A percentile compares a stretch with the other conserved stretches of the same genome.
Evolutionary conservation across 2,113 vertebrate species (phyloP).

Genomic region (Chaetorhynchus papuensis): DNA sequence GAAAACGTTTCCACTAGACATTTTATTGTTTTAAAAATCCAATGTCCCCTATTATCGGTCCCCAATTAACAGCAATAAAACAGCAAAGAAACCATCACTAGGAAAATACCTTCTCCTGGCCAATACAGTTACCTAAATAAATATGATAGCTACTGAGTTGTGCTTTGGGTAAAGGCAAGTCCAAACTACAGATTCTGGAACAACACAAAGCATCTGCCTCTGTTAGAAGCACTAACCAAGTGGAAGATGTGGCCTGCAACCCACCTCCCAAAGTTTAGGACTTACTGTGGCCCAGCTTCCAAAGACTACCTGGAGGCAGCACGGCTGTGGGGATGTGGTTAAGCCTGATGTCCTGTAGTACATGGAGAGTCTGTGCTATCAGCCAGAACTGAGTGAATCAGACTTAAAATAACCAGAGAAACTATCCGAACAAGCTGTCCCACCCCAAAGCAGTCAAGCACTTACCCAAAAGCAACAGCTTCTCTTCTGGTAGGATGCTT

Average conservation of each 20-base stretch:
- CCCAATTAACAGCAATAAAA: neutral
- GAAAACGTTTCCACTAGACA: neutral
- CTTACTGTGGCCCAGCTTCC: neutral
- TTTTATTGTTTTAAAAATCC: neutral
- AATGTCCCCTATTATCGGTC: neutral
- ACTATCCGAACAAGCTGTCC: neutral
- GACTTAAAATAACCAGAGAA: neutral
- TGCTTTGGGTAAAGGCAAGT: neutral
- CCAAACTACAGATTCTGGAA: neutral
- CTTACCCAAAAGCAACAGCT: neutral
- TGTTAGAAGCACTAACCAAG: neutral
- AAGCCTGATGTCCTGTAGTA: neutral
- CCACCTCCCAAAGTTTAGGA: neutral
- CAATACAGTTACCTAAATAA: neutral
- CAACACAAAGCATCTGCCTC: neutral
- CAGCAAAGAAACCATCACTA: neutral
- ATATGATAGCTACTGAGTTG: neutral
- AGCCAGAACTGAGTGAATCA: neutral
- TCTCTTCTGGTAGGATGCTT: neutral
- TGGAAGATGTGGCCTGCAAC: fast-evolving
- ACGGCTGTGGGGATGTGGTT: neutral
- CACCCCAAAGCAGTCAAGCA: neutral
- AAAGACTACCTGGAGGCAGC: neutral
- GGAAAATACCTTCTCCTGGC: neutral
- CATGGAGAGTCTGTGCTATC: neutral